phyloP scores from a whole-genome alignment of 2,797 vertebrate species.

The Pseudocheirus occidentalis region DNA sequence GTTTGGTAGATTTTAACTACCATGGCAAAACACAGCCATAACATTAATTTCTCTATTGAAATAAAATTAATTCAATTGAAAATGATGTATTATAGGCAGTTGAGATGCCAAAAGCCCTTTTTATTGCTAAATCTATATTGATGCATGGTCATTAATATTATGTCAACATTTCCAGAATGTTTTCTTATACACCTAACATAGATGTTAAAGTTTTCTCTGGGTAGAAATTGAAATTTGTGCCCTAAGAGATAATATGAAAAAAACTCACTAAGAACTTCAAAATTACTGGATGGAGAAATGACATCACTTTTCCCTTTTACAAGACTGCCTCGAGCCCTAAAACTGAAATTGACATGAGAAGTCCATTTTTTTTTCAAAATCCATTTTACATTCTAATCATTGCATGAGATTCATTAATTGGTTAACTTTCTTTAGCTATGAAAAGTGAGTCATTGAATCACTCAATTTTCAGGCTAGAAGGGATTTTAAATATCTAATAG shows the following conservation, averaged over 20 bases:
- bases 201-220: slow-evolving; percentile 49
- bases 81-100: slow-evolving; percentile 73
- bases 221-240: slow-evolving; percentile 63
- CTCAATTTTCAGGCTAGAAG: background rate
- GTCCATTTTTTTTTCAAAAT: slow-evolving; percentile 56
- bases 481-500: background rate
- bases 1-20: slow-evolving; percentile 18
- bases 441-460: slow-evolving; percentile 43
- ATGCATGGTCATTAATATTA: slow-evolving; percentile 73
- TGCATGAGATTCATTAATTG: slow-evolving; percentile 58
- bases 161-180: slow-evolving; percentile 75
- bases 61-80: slow-evolving; percentile 76
- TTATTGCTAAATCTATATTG: slow-evolving; percentile 56
- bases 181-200: slow-evolving; percentile 68
- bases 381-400: slow-evolving; percentile 41
- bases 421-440: slow-evolving; percentile 53
- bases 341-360: slow-evolving; percentile 19
- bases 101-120: slow-evolving; percentile 75
- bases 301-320: slow-evolving; percentile 49
- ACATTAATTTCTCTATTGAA: slow-evolving; percentile 75
- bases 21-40: slow-evolving; percentile 64
- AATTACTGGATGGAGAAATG: slow-evolving; percentile 53
- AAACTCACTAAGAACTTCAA: slow-evolving; percentile 46
- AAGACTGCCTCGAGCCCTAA: slow-evolving; percentile 49
- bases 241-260: slow-evolving; percentile 48